A percentile compares a stretch with the other conserved stretches of the same genome.
Evolutionary conservation across 2,113 vertebrate genomes (phyloP).

Genomic region (Stegostoma tigrinum): DNA sequence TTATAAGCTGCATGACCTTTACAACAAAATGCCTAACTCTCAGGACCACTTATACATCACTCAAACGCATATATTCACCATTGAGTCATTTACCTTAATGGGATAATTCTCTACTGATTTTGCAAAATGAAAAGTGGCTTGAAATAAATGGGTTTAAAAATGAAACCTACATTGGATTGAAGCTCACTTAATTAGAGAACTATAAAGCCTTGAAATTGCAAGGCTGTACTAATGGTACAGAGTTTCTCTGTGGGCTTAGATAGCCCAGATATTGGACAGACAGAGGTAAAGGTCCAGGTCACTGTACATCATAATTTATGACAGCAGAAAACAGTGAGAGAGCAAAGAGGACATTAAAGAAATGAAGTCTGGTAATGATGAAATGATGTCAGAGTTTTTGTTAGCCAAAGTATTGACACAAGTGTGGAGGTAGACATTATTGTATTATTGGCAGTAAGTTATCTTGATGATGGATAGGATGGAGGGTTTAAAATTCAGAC

Average conservation of each 20-base stretch:
- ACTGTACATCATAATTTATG: background rate
- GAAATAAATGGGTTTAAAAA: background rate
- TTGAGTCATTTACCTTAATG: background rate
- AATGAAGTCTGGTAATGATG: background rate
- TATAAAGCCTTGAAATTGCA: background rate
- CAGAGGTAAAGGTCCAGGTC: background rate
- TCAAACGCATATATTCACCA: background rate
- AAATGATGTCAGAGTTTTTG: background rate
- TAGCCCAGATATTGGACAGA: background rate
- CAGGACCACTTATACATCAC: background rate
- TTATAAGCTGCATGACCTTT: constrained; percentile 17
- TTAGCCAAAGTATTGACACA: background rate
- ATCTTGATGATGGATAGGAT: background rate
- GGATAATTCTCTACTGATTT: background rate
- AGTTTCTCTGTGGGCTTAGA: background rate
- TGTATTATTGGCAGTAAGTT: background rate
- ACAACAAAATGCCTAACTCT: background rate
- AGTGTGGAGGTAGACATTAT: background rate
- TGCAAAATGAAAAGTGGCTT: background rate
- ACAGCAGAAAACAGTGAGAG: background rate
- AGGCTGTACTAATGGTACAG: background rate
- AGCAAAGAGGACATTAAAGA: background rate
- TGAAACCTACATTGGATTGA: background rate
- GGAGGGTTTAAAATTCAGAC: background rate
- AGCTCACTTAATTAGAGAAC: background rate